Base-by-base conservation (phyloP, 2,113 vertebrate species). In the Zosterops japonicus region DNA sequence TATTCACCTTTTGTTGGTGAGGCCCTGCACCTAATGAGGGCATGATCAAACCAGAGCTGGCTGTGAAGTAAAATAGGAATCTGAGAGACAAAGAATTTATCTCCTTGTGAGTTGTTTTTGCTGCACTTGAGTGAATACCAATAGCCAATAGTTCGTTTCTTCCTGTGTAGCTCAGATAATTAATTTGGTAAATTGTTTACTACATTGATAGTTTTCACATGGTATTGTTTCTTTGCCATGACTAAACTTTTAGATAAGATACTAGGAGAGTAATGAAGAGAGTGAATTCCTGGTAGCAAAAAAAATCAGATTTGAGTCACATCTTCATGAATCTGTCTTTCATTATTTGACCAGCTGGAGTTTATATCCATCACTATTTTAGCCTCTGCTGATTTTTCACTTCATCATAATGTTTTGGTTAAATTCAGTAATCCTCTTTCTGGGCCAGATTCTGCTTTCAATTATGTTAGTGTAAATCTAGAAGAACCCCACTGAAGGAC, bases 331-430 rank as follows among this genome's bases (percentile, higher is more conserved):
- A 89, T 95, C 83, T 97, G 94, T 88, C 87, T 97, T 94, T 93
- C 88, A 97, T 97, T 97, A 96, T 96, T 89, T 96, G 87, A 89
- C 94, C 94, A 97, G 96, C 89, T 97, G 95, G 95, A 96, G 93
- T 96, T 96, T 97, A 96, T 95, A 96, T 91, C 93, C 79, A 93
- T 86, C 96, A 96, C 76, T 94, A 67, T 94, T 94, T 96, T 90
- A 96, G 89, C 93, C 95, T 97, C 90, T 87, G 91, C 92, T 93
- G 93, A 96, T 95, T 95, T 96, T 96, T 96, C 83, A 69, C 61
- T 95, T 94, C 93, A 94, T 97, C 91, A 90, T 95, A 96, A 96
- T 97, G 94, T 97, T 97, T 97, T 96, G 89, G 84, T 95, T 97
- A 97, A 96, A 96, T 93, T 97, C 82, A 94, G 77, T 89, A 97